Evolutionary conservation across 2,888 invertebrate species (phyloP).

Genomic region (Eupsilia transversa): DNA sequence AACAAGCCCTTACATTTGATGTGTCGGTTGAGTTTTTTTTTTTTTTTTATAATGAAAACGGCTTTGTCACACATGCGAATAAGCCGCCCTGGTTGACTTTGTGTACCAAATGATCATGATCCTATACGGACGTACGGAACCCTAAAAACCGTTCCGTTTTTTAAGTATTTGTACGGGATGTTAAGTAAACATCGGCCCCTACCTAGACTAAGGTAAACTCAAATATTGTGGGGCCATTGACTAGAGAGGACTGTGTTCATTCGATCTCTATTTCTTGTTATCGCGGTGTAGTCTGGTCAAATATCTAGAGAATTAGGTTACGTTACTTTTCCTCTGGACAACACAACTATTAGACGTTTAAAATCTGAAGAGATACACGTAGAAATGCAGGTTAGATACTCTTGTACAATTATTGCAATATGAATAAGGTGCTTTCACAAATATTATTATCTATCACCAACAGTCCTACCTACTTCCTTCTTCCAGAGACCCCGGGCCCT

Average conservation of each 20-base stretch:
- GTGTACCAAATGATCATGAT: not conserved
- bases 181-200: slow-evolving; percentile 4
- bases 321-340: not conserved
- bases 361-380: not conserved
- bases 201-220: slow-evolving; percentile 13
- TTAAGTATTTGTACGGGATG: slow-evolving; percentile 16
- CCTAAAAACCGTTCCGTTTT: not conserved
- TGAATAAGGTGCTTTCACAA: not conserved
- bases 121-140: not conserved
- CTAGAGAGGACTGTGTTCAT: not conserved
- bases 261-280: slow-evolving; percentile 10
- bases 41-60: too few relatives aligned
- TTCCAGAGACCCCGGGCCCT: too few relatives aligned
- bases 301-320: not conserved
- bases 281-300: not conserved
- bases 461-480: not conserved
- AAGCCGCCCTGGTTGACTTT: too few relatives aligned
- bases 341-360: not conserved
- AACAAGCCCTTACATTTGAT: too few relatives aligned
- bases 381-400: not conserved
- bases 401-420: not conserved
- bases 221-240: slow-evolving; percentile 15
- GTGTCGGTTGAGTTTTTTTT: too few relatives aligned
- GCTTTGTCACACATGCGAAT: too few relatives aligned
- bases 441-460: not conserved